Evolutionary conservation across 2,113 vertebrate species (phyloP), one percentile per base, ranked within the genome.

Genomic region (Anolis carolinensis): DNA sequence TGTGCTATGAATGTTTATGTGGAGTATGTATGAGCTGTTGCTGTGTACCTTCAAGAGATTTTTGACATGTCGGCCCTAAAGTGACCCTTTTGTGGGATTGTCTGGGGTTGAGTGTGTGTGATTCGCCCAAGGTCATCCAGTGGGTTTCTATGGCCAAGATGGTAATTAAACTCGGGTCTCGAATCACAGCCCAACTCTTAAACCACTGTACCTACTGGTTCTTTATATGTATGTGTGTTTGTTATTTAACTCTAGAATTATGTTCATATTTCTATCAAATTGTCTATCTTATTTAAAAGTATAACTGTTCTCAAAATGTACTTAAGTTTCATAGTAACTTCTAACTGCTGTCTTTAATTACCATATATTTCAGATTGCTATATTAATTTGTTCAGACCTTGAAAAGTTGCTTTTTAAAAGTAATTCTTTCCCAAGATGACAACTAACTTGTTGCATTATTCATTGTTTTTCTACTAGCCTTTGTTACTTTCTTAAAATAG

Each of bases 181-280:
- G 20, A 62, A 7, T 21, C 59, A 16, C 11, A 62, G 59, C 11
- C 59, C 20, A 62, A 62, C 59, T 7, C 59, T 16, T 7, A 62
- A 13, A 21, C 59, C 59, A 7, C n/a, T 55, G 3, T n/a, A 52
- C n/a, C 23, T n/a, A 55, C 65, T 88, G 68, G 67, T 4, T 86
- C 65, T 88, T 39, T 55, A 14, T 59, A 83, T 63, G 76, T 83
- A 63, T 0, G 87, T 88, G 71, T 18, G 91, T 73, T 78, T 59
- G 1, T 84, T 89, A 83, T 88, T 91, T 91, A 89, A 87, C 44
- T 88, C 85, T 84, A 75, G 72, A 82, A 52, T 50, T 74, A 10
- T 55, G 52, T 14, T 81, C 80, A 27, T 14, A 55, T 76, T 91
- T 75, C 6, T 89, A 71, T 79, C 84, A 65, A 89, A 82, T 67